Base-by-base conservation (phyloP, 1,140 invertebrate species). In the Drosophila nebulosa region DNA sequence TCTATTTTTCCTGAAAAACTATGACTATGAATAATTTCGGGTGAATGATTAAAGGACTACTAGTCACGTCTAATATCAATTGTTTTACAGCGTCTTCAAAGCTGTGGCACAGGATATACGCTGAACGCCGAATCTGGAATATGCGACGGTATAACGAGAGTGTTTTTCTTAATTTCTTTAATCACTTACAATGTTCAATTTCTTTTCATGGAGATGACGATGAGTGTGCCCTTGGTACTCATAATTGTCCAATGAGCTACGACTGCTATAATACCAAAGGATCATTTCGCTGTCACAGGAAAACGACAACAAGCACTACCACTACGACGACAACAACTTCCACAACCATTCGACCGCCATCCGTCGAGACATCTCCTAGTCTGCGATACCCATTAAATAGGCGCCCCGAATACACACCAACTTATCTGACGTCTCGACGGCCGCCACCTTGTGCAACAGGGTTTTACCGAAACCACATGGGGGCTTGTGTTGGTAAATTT, bases 21-120 rank as follows among this genome's bases (percentile, higher is more conserved):
- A 42, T 58, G 26, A 12, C 14, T 27, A 27, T 52, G 50, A 2
- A 9, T 6, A 14, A 53, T 21, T 4, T 12, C 4, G 9, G 6
- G 7, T 14, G 14, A 10, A 5, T 9, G 3, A 46, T 51, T 32
- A 30, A 22, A 32, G 1, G 16, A 6, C 2, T 21, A 18, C 7
- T 21, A 6, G 16, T 46, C 7, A 10, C 36, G 21, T 9, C 10
- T 27, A 30, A 52, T 46, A 2, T 35, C 21, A 18, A 50, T 36
- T 50, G 27, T 0, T 36, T 42, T n/a, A 14, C 46, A 84, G 80
- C 89, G 93, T 39, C 95, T 95, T 24, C 93, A 96, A 18, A 95
- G 96, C 0, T 99, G 98, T 92, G 98, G 98, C 0, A 99, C 98
- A 0, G 98, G 99, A 0, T 99, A 99, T 86, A 98, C 97, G 0